Percentiles rank a stretch among this genome's conserved stretches.
phyloP scores from a whole-genome alignment of 2,797 vertebrate species.

The Protonibea diacanthus region DNA sequence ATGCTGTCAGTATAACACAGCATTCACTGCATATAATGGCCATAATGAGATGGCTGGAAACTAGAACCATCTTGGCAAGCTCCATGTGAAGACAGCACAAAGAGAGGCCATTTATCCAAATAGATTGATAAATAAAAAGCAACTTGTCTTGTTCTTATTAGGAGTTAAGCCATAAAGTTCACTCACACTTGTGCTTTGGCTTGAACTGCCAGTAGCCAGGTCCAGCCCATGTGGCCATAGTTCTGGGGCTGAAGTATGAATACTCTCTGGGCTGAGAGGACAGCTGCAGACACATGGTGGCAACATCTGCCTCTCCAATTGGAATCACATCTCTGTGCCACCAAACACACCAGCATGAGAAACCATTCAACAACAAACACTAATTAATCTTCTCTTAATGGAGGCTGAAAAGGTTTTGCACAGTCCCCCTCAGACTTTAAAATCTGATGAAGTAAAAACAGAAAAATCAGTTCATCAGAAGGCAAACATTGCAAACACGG shows the following conservation, averaged over 20 bases:
- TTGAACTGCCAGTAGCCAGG: constrained; percentile 97
- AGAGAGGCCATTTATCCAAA: not conserved
- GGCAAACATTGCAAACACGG: not conserved
- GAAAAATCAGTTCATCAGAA: not conserved
- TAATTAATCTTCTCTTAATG: not conserved
- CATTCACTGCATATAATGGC: not conserved
- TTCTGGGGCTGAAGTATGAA: constrained; percentile 97
- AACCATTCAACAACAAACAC: constrained; percentile 4
- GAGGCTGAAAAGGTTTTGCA: not conserved
- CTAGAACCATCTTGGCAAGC: not conserved
- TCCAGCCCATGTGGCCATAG: constrained; percentile 95
- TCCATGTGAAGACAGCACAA: not conserved
- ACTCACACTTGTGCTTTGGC: constrained; percentile 89
- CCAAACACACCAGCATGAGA: not conserved
- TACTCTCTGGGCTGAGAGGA: constrained; percentile 95
- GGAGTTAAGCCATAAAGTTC: not conserved
- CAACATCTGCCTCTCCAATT: constrained; percentile 87
- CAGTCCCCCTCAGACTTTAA: not conserved
- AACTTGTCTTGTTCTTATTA: not conserved
- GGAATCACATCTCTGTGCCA: constrained; percentile 76
- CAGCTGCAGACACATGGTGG: constrained; percentile 91
- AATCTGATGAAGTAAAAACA: not conserved
- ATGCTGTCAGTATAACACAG: not conserved
- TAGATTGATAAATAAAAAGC: not conserved
- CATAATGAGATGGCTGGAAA: not conserved